These are phyloP conservation scores for Todiramphus saurophagus DNA, from an alignment of 2,113 vertebrate species.

Conservation along the genomic window DNA sequence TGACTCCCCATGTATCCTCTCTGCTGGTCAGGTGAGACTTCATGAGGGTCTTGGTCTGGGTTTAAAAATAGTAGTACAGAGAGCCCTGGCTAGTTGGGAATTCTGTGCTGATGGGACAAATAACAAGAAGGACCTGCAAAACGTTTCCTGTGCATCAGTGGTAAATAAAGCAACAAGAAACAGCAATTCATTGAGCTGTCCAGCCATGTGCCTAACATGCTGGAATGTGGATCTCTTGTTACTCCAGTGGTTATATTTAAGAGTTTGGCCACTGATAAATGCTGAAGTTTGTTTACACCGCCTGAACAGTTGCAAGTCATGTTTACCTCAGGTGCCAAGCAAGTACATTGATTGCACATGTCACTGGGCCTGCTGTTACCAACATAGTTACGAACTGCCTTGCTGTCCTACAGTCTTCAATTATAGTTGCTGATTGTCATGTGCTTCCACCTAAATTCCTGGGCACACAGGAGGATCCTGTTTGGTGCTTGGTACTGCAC, in stretches of 20 bases:
- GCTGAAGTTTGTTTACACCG: background rate
- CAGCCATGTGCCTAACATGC: background rate
- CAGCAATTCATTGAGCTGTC: background rate
- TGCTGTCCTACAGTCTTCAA: accelerated
- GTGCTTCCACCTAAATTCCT: background rate
- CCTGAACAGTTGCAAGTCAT: background rate
- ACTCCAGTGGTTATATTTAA: background rate
- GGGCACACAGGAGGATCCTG: background rate
- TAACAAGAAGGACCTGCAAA: background rate
- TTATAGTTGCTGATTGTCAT: background rate
- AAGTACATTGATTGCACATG: background rate
- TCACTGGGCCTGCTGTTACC: background rate
- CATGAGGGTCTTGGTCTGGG: background rate
- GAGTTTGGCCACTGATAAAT: background rate
- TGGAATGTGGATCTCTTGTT: background rate
- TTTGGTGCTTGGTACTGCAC: background rate
- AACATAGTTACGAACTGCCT: background rate
- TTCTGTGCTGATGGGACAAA: background rate
- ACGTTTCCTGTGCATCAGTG: background rate
- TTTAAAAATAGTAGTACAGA: background rate
- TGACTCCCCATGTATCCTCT: background rate
- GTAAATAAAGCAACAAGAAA: background rate
- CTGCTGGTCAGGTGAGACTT: background rate
- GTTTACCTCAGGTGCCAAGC: background rate
- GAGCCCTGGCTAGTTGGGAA: background rate